phyloP scores from a whole-genome alignment of 2,888 invertebrate genomes.

The Pinctada fucata region DNA sequence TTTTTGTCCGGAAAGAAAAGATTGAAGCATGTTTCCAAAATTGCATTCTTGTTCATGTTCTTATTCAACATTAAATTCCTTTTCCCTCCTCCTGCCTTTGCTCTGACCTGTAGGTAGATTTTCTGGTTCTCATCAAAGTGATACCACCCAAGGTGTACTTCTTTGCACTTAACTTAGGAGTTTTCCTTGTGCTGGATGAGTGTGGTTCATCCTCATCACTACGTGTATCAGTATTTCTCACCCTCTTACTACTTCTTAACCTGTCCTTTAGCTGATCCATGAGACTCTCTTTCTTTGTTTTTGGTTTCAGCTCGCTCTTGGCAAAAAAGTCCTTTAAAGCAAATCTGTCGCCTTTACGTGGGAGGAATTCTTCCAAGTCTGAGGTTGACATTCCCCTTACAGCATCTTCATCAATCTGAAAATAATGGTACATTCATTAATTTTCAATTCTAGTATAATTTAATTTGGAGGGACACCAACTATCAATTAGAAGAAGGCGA shows the following conservation, averaged over 20 bases:
- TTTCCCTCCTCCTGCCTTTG: conserved; percentile 23
- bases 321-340: conserved; percentile 7
- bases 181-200: conserved; percentile 19
- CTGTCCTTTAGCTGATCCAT: conserved; percentile 9
- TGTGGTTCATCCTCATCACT: conserved; percentile 24
- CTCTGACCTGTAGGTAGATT: conserved; percentile 19
- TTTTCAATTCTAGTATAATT: too few relatives aligned
- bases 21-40: conserved; percentile 24
- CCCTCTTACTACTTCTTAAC: too few relatives aligned
- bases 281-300: conserved; percentile 13
- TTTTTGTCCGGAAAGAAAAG: conserved; percentile 28
- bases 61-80: conserved; percentile 20
- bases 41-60: conserved; percentile 23
- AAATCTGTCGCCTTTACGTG: conserved; percentile 11
- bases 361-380: conserved; percentile 22
- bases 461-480: too few relatives aligned
- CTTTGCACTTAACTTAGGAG: background rate
- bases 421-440: too few relatives aligned
- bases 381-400: conserved; percentile 10
- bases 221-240: too few relatives aligned
- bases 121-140: conserved; percentile 22
- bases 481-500: too few relatives aligned
- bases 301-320: background rate
- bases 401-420: conserved; percentile 22
- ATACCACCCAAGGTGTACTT: conserved; percentile 18